A percentile compares a stretch with the other conserved stretches of the same genome.
phyloP scores from a whole-genome alignment of 2,888 invertebrate species.

The Eupeodes latifasciatus region DNA sequence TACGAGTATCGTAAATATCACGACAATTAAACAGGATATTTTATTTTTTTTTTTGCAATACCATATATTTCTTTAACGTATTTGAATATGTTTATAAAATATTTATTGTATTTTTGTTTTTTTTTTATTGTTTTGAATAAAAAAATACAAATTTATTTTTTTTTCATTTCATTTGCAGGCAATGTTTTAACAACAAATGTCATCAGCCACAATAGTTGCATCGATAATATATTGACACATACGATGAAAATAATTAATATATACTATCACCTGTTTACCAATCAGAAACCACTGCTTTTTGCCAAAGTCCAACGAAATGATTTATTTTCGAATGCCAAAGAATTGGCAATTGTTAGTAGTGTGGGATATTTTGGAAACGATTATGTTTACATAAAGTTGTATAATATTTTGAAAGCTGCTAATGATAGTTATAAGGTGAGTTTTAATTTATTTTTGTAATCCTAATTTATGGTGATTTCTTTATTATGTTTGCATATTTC shows the following conservation, averaged over 20 bases:
- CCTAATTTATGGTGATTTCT: too few relatives aligned
- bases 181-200: slow-evolving; percentile 76
- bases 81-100: slow-evolving; percentile 31
- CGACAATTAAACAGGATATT: slow-evolving; percentile 48
- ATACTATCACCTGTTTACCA: slow-evolving; percentile 83
- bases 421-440: slow-evolving; percentile 94
- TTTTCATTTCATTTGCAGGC: slow-evolving; percentile 68
- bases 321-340: slow-evolving; percentile 81
- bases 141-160: slow-evolving; percentile 50
- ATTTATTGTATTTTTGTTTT: slow-evolving; percentile 39
- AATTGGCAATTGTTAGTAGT: slow-evolving; percentile 80
- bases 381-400: slow-evolving; percentile 93
- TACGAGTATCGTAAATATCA: not conserved
- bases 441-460: not conserved
- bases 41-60: slow-evolving; percentile 15
- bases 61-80: not conserved
- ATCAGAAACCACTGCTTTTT: slow-evolving; percentile 82
- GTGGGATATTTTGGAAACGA: slow-evolving; percentile 88
- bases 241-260: slow-evolving; percentile 83
- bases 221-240: slow-evolving; percentile 82
- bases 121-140: slow-evolving; percentile 78
- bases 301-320: slow-evolving; percentile 81
- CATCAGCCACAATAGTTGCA: slow-evolving; percentile 68
- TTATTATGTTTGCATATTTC: too few relatives aligned
- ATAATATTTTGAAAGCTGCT: slow-evolving; percentile 91